A percentile compares a stretch with the other conserved stretches of the same genome.
Conservation (phyloP, 2,888 invertebrate genomes). For the Melangyna quadrimaculata region DNA sequence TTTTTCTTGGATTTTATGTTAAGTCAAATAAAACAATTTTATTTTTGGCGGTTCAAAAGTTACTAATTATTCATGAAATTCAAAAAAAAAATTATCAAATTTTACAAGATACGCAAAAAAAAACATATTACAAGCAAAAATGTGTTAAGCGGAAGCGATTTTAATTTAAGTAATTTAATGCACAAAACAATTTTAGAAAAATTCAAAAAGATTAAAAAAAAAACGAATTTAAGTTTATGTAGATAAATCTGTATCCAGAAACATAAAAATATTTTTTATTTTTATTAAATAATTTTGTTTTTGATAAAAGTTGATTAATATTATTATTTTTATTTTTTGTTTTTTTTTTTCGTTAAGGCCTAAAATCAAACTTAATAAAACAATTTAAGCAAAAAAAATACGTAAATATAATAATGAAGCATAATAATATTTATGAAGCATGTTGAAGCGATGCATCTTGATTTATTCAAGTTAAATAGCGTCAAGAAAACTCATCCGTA, state of each 20-base stretch:
- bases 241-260: not conserved
- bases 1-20: not conserved
- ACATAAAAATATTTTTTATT: not conserved
- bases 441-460: constrained; percentile 63
- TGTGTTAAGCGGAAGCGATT: constrained; percentile 26
- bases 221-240: constrained; percentile 27
- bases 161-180: constrained; percentile 41
- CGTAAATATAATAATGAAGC: constrained; percentile 71
- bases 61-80: too few species aligned
- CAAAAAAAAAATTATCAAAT: constrained; percentile 40
- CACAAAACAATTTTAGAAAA: constrained; percentile 35
- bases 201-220: constrained; percentile 8
- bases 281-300: constrained; percentile 20
- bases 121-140: constrained; percentile 33
- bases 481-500: constrained; percentile 68
- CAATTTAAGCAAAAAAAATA: constrained; percentile 55
- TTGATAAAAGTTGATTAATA: constrained; percentile 22
- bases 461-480: constrained; percentile 46
- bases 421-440: constrained; percentile 69
- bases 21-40: constrained; percentile 48
- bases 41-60: constrained; percentile 43
- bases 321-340: not conserved
- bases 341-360: not conserved
- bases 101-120: constrained; percentile 36
- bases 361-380: constrained; percentile 34